Evolutionary conservation across 2,888 invertebrate species (phyloP), one percentile per base, ranked within the genome.

Genomic region (Chelonus formosanus): DNA sequence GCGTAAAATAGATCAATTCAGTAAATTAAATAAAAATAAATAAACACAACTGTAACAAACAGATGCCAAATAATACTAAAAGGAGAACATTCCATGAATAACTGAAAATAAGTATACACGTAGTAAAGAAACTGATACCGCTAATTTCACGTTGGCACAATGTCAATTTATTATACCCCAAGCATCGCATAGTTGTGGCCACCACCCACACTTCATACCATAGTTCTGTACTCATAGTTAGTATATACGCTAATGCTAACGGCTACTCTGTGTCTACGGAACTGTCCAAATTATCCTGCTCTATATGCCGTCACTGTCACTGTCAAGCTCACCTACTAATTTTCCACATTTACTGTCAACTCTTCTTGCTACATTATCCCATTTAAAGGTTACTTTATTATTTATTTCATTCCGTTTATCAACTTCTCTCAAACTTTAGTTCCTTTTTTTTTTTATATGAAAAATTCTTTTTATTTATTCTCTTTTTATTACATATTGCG

Each of bases 111-210:
- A 47, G 31, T 50, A 6, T 32, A 6, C 31, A 32, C 3, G 5
- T 32, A 34, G 6, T 40, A 40, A 40, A 40, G 40, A 40, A 40
- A 40, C 40, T 40, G 40, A 40, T 40, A 40, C 40, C 53, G 6
- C 40, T 40, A 40, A 40, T 40, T 40, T 40, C 40, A 5, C 40
- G 6, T 67, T 57, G 67, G 67, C 65, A 56, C 60, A 52, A 59
- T 54, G 66, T 68, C 67, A 70, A 67, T 70, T 70, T 70, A 67
- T 70, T 67, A 62, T 68, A 54, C 65, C 56, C 43, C 60, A 61
- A 60, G 57, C 69, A 69, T 69, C 57, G 67, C 70, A 73, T 74
- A 76, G 76, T 76, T 77, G 70, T 65, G 66, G 62, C 67, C 67
- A 69, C 69, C 50, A 53, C 32, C 69, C 63, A 69, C 55, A 73